Base-by-base conservation (phyloP, 2,113 vertebrate species). In the Hippoglossus stenolepis region DNA sequence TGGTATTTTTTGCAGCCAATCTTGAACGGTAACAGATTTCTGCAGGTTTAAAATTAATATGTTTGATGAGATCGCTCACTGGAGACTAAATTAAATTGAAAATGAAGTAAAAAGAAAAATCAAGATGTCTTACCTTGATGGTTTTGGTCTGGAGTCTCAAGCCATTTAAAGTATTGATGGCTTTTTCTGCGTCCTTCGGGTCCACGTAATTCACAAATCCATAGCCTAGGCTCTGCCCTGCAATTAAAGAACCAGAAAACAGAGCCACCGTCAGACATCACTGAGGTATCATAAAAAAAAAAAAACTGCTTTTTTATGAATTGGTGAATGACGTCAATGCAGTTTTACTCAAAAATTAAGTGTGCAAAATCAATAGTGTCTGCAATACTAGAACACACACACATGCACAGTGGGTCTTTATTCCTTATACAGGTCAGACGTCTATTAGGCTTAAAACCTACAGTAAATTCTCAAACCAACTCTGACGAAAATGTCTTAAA, bases 141-240 rank as follows among this genome's bases (percentile, higher is more conserved):
- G 97, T 99, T 95, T 99, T 99, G 87, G 98, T 99, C 93, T 99
- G 98, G 90, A 99, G 97, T 95, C 98, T 96, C 93, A 99, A 93
- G 94, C 97, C 98, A 83, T 98, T 99, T 91, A 99, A 92, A 21
- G 98, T 99, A 90, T 97, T 98, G 91, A 99, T 97, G 83, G 98
- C 98, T 91, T 99, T 99, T 85, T 99, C 97, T 7, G 98, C 97
- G 87, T 98, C 97, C 94, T 99, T 99, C 3, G 97, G 96, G 51
- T 99, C 97, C 91, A 97, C 95, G 3, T 99, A 99, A 94, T 99
- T 99, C 89, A 99, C 97, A 95, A 99, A 99, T 71, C 98, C 98
- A 73, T 98, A 99, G 77, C 98, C 98, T 91, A 98, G 94, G 91
- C 98, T 99, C 92, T 99, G 98, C 20, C 97, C 98, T 99, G 90